Conservation (phyloP, 1,140 invertebrate species). For the Dendroctonus ponderosae region DNA sequence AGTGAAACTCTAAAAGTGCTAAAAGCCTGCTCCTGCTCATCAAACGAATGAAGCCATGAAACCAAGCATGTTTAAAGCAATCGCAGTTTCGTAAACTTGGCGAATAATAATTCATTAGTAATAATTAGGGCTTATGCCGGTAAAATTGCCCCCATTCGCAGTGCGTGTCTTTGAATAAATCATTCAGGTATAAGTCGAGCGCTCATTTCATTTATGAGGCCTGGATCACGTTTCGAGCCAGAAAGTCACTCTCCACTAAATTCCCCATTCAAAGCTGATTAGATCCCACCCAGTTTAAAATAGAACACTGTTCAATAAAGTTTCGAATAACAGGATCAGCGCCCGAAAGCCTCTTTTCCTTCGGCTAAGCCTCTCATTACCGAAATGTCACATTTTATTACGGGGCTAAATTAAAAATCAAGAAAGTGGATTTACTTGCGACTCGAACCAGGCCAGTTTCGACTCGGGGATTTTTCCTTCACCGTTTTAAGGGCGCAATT, state of each 20-base stretch:
- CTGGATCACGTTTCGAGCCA: not conserved
- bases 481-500: too few species aligned
- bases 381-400: conserved; percentile 4
- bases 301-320: not conserved
- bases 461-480: too few species aligned
- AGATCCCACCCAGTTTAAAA: not conserved
- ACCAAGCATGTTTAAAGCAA: too few species aligned
- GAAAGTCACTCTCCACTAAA: not conserved
- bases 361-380: not conserved
- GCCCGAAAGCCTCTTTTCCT: conserved; percentile 1
- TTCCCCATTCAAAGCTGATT: not conserved
- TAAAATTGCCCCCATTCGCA: too few species aligned
- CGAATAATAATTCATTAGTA: too few species aligned
- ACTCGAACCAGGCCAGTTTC: too few species aligned
- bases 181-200: not conserved
- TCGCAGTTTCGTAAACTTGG: too few species aligned
- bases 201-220: conserved; percentile 1
- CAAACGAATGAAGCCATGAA: too few species aligned
- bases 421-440: not conserved
- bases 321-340: not conserved
- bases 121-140: too few species aligned
- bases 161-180: conserved; percentile 4
- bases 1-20: too few species aligned
- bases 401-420: not conserved
- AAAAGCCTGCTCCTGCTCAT: too few species aligned